Percentiles rank a stretch among this genome's conserved stretches.
Conservation (phyloP, 2,113 vertebrate genomes). For the Cyanoderma ruficeps region DNA sequence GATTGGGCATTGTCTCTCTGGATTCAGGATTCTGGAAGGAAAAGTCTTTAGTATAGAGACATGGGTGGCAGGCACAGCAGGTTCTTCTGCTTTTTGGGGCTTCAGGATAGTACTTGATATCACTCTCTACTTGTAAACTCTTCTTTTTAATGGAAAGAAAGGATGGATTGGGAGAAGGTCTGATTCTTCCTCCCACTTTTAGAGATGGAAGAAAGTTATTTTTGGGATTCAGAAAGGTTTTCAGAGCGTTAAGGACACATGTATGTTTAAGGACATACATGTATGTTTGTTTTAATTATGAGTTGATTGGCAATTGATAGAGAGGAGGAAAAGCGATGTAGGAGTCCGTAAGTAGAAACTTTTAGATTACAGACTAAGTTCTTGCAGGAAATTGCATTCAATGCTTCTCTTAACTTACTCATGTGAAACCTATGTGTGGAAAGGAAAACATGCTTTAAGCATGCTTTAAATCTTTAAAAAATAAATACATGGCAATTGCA, state of each 20-base stretch:
- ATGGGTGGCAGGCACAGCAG: background rate
- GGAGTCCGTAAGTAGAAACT: background rate
- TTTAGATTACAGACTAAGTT: background rate
- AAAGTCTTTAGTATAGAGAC: background rate
- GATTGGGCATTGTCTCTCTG: background rate
- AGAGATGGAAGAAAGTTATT: background rate
- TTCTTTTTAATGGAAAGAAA: background rate
- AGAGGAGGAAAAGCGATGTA: background rate
- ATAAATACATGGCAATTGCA: background rate
- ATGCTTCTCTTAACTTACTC: background rate
- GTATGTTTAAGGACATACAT: background rate
- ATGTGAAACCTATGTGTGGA: background rate
- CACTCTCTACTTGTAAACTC: background rate
- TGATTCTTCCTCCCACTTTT: background rate
- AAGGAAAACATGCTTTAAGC: background rate
- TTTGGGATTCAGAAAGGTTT: background rate
- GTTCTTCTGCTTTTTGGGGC: background rate
- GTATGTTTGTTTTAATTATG: background rate
- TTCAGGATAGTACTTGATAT: background rate
- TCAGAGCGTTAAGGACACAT: background rate
- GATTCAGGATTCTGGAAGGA: background rate
- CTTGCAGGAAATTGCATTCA: background rate
- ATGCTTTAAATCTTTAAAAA: background rate
- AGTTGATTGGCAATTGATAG: background rate
- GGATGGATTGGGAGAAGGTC: background rate